Evolutionary conservation across 2,113 vertebrate genomes (phyloP), one percentile per base, ranked within the genome.

Genomic region (Charina bottae): DNA sequence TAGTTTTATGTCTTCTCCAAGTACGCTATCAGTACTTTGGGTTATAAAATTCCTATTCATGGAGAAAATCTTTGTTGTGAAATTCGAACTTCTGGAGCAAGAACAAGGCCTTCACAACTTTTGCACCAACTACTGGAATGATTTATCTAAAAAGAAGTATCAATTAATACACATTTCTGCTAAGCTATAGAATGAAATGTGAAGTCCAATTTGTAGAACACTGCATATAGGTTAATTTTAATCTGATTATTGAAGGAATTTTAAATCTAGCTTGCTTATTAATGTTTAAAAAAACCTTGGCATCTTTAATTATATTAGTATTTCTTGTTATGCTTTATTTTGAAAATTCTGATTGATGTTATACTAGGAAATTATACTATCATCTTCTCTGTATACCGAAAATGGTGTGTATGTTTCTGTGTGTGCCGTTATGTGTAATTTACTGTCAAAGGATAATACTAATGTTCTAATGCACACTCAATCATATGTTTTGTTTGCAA

Each of bases 1-100:
- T 95, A 58, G 26, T 95, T 94, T 90, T 85, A 87, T 78, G 23
- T 23, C 26, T 78, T 68, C 24, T 56, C 8, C 33, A 91, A 46
- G 11, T 21, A 59, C 83, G 23, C 21, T 53, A 33, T 54, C 21
- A 33, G 33, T 37, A 62, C 72, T 85, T 37, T 53, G 37, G 5
- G 19, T 37, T 64, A 54, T 83, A 62, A 53, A 8, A 24, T 54
- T 64, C n/a, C 10, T 54, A 55, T 23, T 64, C 28, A 2, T 49
- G 53, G 53, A 12, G 23, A 28, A 85, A 62, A 13, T 37, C 33
- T 83, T 12, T 54, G 13, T 62, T 15, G 53, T 24, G 21, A 86
- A 28, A n/a, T 62, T 83, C 37, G 28, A 83, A 62, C 28, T 53
- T 88, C n/a, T 62, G 23, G 55, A 83, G 13, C 28, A 33, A 49